These are phyloP conservation scores for Borostomias antarcticus DNA, from an alignment of 2,797 vertebrate species.

Conservation along the genomic window DNA sequence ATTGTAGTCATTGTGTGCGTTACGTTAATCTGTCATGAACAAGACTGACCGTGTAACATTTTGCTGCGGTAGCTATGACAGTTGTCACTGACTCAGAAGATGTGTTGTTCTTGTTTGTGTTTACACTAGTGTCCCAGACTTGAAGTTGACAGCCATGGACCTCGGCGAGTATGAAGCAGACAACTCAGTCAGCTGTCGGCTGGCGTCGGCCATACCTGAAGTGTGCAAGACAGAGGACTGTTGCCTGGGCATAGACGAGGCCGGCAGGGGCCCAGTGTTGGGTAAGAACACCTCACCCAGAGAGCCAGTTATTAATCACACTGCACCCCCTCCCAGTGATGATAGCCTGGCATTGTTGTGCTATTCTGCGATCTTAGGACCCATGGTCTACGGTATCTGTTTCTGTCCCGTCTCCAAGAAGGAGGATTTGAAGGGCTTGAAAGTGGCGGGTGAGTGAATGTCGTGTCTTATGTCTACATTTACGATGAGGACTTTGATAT, in stretches of 20 bases:
- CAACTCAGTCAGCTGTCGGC: constrained; percentile 77
- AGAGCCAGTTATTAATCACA: neutral
- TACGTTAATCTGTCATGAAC: too few species aligned
- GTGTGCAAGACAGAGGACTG: constrained; percentile 80
- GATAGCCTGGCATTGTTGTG: neutral
- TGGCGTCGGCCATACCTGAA: constrained; percentile 80
- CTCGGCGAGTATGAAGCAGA: constrained; percentile 76
- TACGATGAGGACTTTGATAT: neutral
- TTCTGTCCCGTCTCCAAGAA: constrained; percentile 85
- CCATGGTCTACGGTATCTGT: constrained; percentile 93
- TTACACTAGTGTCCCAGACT: too few species aligned
- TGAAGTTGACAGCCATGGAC: constrained; percentile 83
- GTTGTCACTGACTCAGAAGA: too few species aligned
- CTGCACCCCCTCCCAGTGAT: neutral
- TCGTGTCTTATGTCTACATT: neutral
- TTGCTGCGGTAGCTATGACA: too few species aligned
- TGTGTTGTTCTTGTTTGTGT: too few species aligned
- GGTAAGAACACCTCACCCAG: constrained; percentile 72
- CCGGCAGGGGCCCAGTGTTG: constrained; percentile 89
- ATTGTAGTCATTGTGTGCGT: too few species aligned
- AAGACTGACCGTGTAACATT: too few species aligned
- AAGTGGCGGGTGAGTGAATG: constrained; percentile 85
- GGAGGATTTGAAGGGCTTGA: constrained; percentile 76
- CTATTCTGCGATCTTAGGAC: constrained; percentile 76
- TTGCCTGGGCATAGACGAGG: constrained; percentile 90